Conservation (phyloP, 2,888 invertebrate species). For the Apocheima hispidaria region DNA sequence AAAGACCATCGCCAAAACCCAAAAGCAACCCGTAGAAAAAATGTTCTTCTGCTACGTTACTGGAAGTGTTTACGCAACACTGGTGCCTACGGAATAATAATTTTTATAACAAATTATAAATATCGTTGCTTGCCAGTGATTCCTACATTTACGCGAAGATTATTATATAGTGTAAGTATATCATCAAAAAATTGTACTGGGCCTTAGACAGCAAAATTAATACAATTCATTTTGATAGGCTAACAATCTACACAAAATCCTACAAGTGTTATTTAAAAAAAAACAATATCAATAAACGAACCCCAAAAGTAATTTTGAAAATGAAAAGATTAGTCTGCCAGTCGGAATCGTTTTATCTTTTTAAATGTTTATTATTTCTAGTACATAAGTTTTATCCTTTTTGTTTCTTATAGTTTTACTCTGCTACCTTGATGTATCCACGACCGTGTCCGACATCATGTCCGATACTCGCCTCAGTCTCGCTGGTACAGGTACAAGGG, state of each 20-base stretch:
- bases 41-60: too few relatives aligned
- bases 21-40: too few relatives aligned
- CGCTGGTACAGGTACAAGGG: neutral
- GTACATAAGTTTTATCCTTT: too few relatives aligned
- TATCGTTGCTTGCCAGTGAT: neutral
- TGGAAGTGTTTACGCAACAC: neutral
- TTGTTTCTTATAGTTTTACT: neutral
- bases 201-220: neutral
- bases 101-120: neutral
- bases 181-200: neutral
- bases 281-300: neutral
- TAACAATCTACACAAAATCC: neutral
- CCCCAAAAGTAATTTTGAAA: neutral
- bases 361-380: too few relatives aligned
- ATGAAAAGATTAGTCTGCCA: neutral
- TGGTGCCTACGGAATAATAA: neutral
- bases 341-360: too few relatives aligned
- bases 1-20: too few relatives aligned
- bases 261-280: neutral
- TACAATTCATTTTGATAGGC: neutral
- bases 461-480: neutral
- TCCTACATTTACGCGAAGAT: neutral
- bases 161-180: neutral
- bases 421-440: neutral
- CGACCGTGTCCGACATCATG: constrained; percentile 30